Evolutionary conservation across 2,797 vertebrate species (phyloP), one percentile per base, ranked within the genome.

Genomic region (Bradypodion ventrale): DNA sequence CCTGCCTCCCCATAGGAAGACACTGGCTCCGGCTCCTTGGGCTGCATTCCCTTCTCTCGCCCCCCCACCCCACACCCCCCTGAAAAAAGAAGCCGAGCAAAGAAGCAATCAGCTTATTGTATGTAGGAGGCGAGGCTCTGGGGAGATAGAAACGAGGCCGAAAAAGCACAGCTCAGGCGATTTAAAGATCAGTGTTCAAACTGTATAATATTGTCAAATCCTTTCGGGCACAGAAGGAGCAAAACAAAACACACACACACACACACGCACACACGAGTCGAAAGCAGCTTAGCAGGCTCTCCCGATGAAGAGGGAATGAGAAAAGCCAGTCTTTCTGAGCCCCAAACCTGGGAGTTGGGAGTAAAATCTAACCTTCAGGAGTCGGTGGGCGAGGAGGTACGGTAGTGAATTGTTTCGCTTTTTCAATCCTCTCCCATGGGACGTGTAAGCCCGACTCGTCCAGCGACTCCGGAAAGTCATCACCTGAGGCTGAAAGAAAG

Each of bases 121-220:
- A 46, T 40, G 69, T 62, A 46, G 79, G 40, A 81, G 85, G 65
- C 80, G 80, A 80, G 88, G 88, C 87, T 92, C 69, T 85, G 85
- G 91, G 85, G 91, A 91, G 87, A 86, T 80, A 89, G 92, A 83
- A 92, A 91, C 70, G 81, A 90, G 91, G 90, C 68, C 49, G 69
- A 90, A 92, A 91, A 95, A 94, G 90, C 93, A 92, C 92, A 94
- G 93, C 91, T 95, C 93, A 92, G 92, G 87, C 84, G 93, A 94
- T 93, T 96, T 95, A 96, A 94, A 96, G 93, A 95, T 94, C 93
- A 94, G 81, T 85, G 89, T 94, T 70, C 93, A 95, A 95, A 95
- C 89, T 92, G 93, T 94, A 91, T 93, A 93, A 95, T 90, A 92
- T 78, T 65, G 46, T 88, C 77, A 93, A 94, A 92, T 90, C 91